Base-by-base conservation (phyloP, 2,113 vertebrate genomes). In the Heliornis fulica region DNA sequence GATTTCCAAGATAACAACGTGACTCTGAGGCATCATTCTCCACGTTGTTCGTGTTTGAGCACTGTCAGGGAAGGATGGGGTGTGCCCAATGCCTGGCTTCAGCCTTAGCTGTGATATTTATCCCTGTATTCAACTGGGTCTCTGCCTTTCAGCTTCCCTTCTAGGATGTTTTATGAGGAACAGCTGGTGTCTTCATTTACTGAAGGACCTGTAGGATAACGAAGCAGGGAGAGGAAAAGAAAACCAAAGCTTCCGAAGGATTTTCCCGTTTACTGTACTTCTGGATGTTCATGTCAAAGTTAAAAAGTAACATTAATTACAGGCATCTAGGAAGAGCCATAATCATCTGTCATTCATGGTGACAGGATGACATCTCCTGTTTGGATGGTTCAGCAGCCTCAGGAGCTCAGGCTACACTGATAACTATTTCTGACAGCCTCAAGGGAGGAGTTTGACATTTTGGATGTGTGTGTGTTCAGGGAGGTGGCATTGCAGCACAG, bases 311-410 rank as follows among this genome's bases (percentile, higher is more conserved):
- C 83, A 38, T 86, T 94, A 97, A 97, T 96, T 95, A 94, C 75
- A 90, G 56, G 48, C 71, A 91, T 91, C 87, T 83, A 91, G 89
- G 86, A 72, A 77, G 74, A 91, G 76, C 84, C 77, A 56, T 72
- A 85, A 88, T 91, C 85, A 89, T 90, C 89, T 94, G 87, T 95
- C 95, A 95, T 92, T 96, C 91, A 64, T 32, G 74, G 76, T 93
- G 94, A 95, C 94, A 94, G 95, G 34, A 91, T 95, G 96, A 96
- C 93, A 96, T 91, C 59, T 94, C 83, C 87, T 82, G 75, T 94
- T 94, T 91, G 89, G 80, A 85, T 18, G 69, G 85, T 94, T 96
- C 90, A 56, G 51, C 40, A 60, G 80, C 72, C 83, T 84, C 70
- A 31, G 21, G 70, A 87, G 81, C 86, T 61, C 66, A 51, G 86